Evolutionary conservation across 2,113 vertebrate genomes (phyloP).

Genomic region (Quiscalus mexicanus): DNA sequence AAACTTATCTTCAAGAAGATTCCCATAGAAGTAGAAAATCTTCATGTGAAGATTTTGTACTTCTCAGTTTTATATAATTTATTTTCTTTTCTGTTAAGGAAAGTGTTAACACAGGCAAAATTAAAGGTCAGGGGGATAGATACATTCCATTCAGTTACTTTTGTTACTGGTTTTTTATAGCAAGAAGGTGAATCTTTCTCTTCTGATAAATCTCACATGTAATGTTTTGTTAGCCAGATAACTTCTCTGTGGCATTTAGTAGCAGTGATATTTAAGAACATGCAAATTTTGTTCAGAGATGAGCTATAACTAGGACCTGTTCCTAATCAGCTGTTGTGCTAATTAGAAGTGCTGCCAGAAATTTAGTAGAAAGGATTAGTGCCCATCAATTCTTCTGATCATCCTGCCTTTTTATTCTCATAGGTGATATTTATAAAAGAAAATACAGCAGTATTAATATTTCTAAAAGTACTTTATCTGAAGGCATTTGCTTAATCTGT

Average conservation of each 20-base stretch:
- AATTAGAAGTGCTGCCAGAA: background rate
- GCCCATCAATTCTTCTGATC: background rate
- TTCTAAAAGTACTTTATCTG: conserved; percentile 10
- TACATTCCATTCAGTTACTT: background rate
- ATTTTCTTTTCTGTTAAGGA: conserved; percentile 33
- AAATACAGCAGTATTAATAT: background rate
- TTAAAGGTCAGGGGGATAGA: background rate
- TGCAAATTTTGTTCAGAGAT: background rate
- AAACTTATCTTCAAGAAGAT: background rate
- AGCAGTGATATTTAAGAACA: background rate
- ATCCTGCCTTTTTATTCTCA: conserved; percentile 7
- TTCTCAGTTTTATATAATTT: background rate
- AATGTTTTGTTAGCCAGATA: background rate
- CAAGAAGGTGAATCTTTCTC: background rate
- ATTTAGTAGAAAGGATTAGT: background rate
- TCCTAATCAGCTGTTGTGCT: background rate
- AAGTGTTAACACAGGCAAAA: conserved; percentile 52
- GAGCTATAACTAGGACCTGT: background rate
- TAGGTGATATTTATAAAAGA: conserved; percentile 14
- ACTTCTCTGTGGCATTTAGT: background rate
- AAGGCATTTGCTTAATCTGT: background rate
- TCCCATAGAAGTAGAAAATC: background rate
- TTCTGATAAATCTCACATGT: background rate
- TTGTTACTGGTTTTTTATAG: background rate
- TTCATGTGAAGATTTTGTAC: background rate